Percentiles rank a stretch among this genome's conserved stretches.
These are phyloP conservation scores for Rhynchotus rufescens DNA, from an alignment of 2,797 vertebrate genomes.

Conservation along the genomic window DNA sequence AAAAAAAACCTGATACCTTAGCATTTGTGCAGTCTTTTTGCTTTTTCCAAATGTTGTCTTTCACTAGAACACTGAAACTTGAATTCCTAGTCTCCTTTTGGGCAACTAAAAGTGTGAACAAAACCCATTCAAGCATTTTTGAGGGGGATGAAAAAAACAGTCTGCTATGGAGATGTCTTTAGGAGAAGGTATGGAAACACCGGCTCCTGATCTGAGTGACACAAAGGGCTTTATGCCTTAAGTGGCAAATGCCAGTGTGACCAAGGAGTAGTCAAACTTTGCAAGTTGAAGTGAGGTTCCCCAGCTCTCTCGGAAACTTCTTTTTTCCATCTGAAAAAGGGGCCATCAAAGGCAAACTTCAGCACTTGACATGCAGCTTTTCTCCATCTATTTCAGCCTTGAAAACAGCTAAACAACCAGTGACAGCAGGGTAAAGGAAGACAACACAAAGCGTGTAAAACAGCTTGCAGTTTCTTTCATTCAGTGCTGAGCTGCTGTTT, in stretches of 20 bases:
- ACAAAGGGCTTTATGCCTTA: conserved; percentile 15
- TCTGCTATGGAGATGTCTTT: conserved; percentile 20
- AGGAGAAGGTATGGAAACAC: neutral
- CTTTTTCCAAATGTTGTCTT: neutral
- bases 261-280: conserved; percentile 54
- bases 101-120: conserved; percentile 18
- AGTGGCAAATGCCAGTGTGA: conserved; percentile 45
- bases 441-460: conserved; percentile 43
- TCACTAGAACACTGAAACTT: neutral
- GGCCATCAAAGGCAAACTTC: conserved; percentile 54
- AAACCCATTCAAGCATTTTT: conserved; percentile 27
- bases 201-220: conserved; percentile 18
- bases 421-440: conserved; percentile 19
- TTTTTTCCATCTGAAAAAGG: conserved; percentile 55
- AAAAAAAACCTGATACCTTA: neutral
- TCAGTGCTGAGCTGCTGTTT: conserved; percentile 6
- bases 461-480: neutral
- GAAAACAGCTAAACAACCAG: conserved; percentile 9
- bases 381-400: neutral
- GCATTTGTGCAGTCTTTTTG: rapidly evolving
- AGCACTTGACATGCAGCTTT: conserved; percentile 32
- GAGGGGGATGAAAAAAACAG: neutral
- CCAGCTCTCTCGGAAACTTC: conserved; percentile 25
- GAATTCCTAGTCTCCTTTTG: neutral
- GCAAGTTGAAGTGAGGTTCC: conserved; percentile 8